phyloP scores from a whole-genome alignment of 30 jellyfish, hydroid and myxozoan genomes.

The Nemopilema nomurai region DNA sequence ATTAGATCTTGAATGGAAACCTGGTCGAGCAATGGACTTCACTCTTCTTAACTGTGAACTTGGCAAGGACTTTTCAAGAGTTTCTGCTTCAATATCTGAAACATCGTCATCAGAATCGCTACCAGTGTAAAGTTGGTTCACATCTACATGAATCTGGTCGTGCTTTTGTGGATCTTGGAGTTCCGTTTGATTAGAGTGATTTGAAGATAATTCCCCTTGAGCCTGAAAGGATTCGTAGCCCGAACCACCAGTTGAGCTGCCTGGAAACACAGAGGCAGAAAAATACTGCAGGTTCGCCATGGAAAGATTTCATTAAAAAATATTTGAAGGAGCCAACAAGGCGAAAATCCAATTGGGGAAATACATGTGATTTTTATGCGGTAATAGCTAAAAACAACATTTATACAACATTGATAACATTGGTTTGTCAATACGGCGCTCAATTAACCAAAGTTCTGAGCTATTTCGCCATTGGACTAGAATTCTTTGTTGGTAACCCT shows the following conservation, averaged over 20 bases:
- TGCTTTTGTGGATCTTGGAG: not conserved
- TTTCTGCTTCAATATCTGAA: slow-evolving; percentile 23
- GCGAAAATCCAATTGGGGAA: no score
- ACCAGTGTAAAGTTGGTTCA: not conserved
- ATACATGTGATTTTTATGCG: no score
- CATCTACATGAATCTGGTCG: slow-evolving; percentile 7
- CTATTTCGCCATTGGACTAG: no score
- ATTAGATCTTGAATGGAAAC: slow-evolving; percentile 1
- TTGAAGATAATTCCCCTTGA: not conserved
- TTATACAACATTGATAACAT: no score
- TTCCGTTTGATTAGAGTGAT: not conserved
- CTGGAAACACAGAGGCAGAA: not conserved
- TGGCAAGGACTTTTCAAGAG: slow-evolving; percentile 57
- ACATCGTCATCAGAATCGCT: not conserved
- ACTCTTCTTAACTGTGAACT: slow-evolving; percentile 55
- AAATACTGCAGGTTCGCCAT: not conserved
- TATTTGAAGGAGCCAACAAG: no score
- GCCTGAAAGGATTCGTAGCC: slow-evolving; percentile 17
- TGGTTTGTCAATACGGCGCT: no score
- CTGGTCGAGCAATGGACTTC: slow-evolving; percentile 54
- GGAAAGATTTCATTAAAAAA: no score
- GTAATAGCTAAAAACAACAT: no score
- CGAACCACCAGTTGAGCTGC: not conserved
- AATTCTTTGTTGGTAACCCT: no score
- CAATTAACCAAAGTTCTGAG: no score